Percentiles rank a stretch among this genome's conserved stretches.
phyloP scores from a whole-genome alignment of 2,797 vertebrate species.

The Tympanoctomys barrerae region DNA sequence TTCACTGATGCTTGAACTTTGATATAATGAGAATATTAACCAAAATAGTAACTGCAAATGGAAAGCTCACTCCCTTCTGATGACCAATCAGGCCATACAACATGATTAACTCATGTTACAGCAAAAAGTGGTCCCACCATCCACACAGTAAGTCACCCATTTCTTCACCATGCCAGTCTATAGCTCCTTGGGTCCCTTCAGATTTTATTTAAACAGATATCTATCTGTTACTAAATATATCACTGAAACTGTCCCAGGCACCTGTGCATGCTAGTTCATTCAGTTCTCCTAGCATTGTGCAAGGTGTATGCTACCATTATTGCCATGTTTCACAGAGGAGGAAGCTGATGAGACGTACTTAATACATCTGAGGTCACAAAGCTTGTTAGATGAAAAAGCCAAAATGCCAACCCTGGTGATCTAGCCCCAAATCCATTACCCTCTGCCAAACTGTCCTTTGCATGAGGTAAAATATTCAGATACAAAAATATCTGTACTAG shows the following conservation, averaged over 20 bases:
- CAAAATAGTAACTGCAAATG: constrained; percentile 22
- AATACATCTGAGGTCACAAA: neutral
- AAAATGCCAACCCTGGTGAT: neutral
- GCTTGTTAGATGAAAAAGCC: neutral
- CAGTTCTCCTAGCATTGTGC: neutral
- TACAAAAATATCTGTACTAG: neutral
- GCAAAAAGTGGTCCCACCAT: neutral
- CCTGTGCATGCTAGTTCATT: neutral
- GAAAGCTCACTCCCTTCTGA: neutral
- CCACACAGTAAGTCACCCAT: neutral
- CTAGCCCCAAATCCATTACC: neutral
- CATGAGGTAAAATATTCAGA: neutral
- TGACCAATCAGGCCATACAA: neutral
- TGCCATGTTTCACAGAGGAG: neutral
- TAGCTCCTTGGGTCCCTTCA: neutral
- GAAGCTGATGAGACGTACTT: neutral
- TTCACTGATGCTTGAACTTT: neutral
- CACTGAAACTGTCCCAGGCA: neutral
- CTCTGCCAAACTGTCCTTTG: neutral
- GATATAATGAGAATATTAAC: neutral
- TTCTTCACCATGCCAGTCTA: neutral
- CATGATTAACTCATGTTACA: neutral
- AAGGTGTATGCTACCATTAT: neutral
- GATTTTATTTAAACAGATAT: constrained; percentile 10
- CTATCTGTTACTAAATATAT: neutral